phyloP scores from a whole-genome alignment of 2,113 vertebrate genomes.

The Tauraco erythrolophus region DNA sequence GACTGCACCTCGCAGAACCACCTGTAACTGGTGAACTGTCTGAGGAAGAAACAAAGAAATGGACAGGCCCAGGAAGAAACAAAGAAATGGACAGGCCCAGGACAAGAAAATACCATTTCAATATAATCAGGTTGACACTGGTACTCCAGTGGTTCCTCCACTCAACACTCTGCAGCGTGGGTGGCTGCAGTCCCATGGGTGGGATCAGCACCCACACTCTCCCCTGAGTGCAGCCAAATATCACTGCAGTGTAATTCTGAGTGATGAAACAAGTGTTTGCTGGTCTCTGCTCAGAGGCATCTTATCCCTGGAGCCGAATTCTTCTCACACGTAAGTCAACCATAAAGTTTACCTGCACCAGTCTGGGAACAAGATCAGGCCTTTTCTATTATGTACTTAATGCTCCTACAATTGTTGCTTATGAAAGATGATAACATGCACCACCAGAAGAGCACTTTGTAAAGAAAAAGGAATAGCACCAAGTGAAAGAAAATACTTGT shows the following conservation, averaged over 20 bases:
- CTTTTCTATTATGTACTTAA: background rate
- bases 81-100: background rate
- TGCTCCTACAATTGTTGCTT: background rate
- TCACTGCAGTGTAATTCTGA: background rate
- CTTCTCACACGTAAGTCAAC: background rate
- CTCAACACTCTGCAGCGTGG: accelerated
- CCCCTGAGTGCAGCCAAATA: background rate
- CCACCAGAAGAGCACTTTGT: background rate
- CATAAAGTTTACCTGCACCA: background rate
- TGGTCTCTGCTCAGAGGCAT: background rate
- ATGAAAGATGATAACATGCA: background rate
- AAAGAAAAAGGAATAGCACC: background rate
- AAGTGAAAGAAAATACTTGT: background rate
- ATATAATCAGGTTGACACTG: background rate
- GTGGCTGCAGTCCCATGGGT: background rate
- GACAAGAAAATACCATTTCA: background rate
- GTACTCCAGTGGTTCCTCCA: accelerated
- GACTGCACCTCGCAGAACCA: background rate
- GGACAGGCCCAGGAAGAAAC: background rate
- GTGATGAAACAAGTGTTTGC: background rate
- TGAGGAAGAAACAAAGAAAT: background rate
- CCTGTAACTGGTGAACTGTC: background rate
- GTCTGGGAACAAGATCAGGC: background rate
- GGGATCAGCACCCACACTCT: background rate
- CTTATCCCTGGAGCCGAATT: background rate